Evolutionary conservation across 2,797 vertebrate species (phyloP).

Genomic region (Peromyscus aztecus): DNA sequence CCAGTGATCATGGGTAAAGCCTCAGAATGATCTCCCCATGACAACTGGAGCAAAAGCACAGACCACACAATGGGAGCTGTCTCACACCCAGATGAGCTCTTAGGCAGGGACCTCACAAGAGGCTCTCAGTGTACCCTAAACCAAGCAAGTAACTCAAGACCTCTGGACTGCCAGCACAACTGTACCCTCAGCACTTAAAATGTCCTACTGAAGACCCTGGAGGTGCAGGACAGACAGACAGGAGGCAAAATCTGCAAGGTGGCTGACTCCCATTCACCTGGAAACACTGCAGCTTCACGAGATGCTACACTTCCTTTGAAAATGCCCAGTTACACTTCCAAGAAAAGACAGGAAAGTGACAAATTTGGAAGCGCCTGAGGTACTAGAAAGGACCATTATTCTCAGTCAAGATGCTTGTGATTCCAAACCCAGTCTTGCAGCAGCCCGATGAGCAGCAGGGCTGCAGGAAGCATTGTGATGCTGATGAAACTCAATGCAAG

Average conservation of each 20-base stretch:
- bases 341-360: constrained; percentile 77
- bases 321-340: constrained; percentile 54
- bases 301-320: constrained; percentile 40
- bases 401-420: constrained; percentile 73
- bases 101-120: background rate
- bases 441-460: constrained; percentile 74
- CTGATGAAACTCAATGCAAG: constrained; percentile 74
- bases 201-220: constrained; percentile 4
- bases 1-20: background rate
- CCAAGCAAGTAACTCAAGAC: background rate
- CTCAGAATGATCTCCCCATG: background rate
- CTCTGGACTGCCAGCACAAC: background rate
- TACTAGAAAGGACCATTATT: constrained; percentile 75
- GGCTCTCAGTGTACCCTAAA: constrained; percentile 4
- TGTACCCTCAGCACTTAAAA: background rate
- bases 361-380: constrained; percentile 77
- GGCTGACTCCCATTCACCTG: constrained; percentile 31
- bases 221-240: background rate
- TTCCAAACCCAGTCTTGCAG: constrained; percentile 82
- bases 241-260: background rate
- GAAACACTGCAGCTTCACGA: constrained; percentile 5
- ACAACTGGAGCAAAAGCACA: constrained; percentile 27
- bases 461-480: constrained; percentile 72
- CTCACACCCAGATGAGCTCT: background rate
- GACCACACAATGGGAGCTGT: background rate